Evolutionary conservation across 2,113 vertebrate species (phyloP), one percentile per base, ranked within the genome.

Genomic region (Turdus rufiventris): DNA sequence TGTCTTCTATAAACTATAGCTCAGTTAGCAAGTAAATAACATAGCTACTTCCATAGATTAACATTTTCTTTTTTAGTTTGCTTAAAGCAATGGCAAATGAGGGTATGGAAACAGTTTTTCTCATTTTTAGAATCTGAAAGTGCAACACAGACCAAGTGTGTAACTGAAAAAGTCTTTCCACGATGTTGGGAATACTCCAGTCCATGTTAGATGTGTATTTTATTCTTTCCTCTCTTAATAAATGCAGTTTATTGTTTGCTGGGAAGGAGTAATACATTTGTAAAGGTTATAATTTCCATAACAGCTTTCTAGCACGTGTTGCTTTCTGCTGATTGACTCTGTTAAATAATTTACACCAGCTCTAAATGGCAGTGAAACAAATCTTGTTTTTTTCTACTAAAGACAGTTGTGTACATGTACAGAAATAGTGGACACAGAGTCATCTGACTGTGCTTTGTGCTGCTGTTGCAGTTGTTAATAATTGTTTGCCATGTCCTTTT

Each of bases 401-500:
- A 5, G 14, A 17, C 38, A 31, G 4, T 47, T 51, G 21, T 42
- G 12, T 67, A 5, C 4, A 0, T 40, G 38, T 85, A 14, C 28
- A 78, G 77, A 12, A 81, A 47, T 40, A 47, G 43, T 31, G 45
- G 48, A 28, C 36, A 28, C 67, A 60, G 72, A 77, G 34, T 87
- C 80, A 72, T 25, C n/a, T 63, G 42, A 56, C 15, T 60, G 1
- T 62, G n/a, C 26, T 84, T 73, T 87, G 26, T 94, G 58, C 56
- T 56, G 5, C 33, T 81, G 7, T 40, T 70, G 29, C 23, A 66
- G 29, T 13, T 88, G 23, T 65, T 92, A 86, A 95, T 47, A 36
- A 57, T 77, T 93, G 47, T 91, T 92, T 95, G 48, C 63, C 51
- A 15, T 76, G 48, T 93, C 72, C 81, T 93, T 97, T 82, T 94